These are phyloP conservation scores for Piaya cayana DNA, from an alignment of 2,113 vertebrate species.

Conservation along the genomic window DNA sequence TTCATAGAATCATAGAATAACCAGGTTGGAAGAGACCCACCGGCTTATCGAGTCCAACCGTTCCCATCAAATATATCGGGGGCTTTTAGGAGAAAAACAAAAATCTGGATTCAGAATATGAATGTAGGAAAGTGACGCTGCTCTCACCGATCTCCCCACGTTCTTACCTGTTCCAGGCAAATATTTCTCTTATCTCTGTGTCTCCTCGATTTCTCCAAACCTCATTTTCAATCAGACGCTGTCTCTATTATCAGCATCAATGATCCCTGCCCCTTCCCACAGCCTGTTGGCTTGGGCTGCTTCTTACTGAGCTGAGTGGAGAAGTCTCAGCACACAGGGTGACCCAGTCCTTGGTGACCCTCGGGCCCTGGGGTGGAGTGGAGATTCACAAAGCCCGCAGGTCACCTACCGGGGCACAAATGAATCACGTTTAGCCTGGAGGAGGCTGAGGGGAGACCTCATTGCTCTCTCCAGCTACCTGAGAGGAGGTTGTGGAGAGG, in stretches of 20 bases:
- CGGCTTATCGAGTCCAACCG: no score
- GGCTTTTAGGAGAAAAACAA: no score
- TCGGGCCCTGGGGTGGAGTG: not conserved
- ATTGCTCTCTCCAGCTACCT: no score
- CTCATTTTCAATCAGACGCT: not conserved
- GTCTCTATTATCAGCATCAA: not conserved
- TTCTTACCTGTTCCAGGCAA: not conserved
- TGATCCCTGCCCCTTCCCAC: not conserved
- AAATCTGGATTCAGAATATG: no score
- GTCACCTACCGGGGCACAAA: not conserved
- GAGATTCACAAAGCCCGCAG: not conserved
- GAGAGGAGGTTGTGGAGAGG: no score
- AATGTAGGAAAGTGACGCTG: no score
- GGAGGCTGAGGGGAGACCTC: no score
- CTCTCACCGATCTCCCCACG: not conserved
- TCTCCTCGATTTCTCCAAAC: not conserved
- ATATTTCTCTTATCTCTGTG: not conserved
- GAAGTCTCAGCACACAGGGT: not conserved
- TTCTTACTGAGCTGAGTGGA: not conserved
- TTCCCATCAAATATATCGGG: no score
- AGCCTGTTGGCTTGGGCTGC: not conserved
- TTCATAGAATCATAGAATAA: no score
- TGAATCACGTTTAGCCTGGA: no score
- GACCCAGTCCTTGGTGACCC: not conserved
- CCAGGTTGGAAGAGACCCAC: no score